These are phyloP conservation scores for Peucedramus taeniatus DNA, from an alignment of 2,113 vertebrate species.

Conservation along the genomic window DNA sequence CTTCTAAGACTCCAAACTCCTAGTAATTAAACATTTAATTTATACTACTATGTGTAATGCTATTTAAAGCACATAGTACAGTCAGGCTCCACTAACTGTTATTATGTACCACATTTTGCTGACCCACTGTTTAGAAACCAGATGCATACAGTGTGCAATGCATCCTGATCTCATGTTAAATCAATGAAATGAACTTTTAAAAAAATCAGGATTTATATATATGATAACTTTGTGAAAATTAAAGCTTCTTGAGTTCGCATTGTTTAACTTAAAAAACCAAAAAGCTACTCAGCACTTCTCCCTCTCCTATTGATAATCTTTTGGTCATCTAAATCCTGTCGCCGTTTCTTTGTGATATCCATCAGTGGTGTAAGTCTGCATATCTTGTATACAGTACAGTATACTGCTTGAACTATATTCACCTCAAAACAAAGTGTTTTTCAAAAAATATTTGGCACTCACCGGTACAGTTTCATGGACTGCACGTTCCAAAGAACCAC, in stretches of 20 bases:
- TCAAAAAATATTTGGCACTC: not conserved
- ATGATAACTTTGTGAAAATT: not conserved
- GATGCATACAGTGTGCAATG: not conserved
- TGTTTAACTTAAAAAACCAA: not conserved
- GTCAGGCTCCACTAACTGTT: not conserved
- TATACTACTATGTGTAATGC: not conserved
- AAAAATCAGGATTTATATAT: not conserved
- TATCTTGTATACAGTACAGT: too few relatives aligned
- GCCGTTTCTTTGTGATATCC: rapidly evolving
- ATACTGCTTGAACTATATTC: rapidly evolving
- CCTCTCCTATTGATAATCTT: not conserved
- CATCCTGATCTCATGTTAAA: not conserved
- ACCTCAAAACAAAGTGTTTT: not conserved
- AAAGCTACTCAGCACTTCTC: not conserved
- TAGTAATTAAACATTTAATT: not conserved
- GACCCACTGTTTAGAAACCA: not conserved
- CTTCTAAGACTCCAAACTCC: not conserved
- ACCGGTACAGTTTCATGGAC: constrained; percentile 77
- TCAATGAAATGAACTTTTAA: not conserved
- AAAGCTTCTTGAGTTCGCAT: not conserved
- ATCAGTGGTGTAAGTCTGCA: not conserved
- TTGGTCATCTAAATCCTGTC: not conserved
- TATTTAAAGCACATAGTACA: not conserved
- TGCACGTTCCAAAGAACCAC: constrained; percentile 84
- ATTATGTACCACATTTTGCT: not conserved